A percentile compares a stretch with the other conserved stretches of the same genome.
Conservation (phyloP, 2,888 invertebrate species). For the Nomada goodeniana region DNA sequence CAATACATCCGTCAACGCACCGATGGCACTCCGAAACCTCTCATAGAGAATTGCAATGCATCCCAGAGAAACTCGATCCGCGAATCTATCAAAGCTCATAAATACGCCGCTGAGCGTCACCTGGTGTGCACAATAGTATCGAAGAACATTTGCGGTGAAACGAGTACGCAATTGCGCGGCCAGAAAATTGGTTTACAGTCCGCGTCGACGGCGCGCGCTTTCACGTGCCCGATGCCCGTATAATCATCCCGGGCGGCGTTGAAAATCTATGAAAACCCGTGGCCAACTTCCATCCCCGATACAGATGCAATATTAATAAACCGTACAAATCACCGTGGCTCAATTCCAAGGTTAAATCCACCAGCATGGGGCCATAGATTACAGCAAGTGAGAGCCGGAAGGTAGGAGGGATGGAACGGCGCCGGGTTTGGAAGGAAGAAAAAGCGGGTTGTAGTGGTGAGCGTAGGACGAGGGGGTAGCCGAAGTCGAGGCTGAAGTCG, state of each 20-base stretch:
- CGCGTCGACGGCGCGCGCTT: slow-evolving; percentile 7
- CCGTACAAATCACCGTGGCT: slow-evolving; percentile 67
- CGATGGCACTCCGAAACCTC: not conserved
- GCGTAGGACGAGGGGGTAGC: slow-evolving; percentile 29
- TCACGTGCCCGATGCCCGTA: slow-evolving; percentile 13
- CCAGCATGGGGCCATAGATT: slow-evolving; percentile 65
- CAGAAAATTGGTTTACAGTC: slow-evolving; percentile 42
- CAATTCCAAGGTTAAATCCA: slow-evolving; percentile 71
- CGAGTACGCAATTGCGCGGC: slow-evolving; percentile 1
- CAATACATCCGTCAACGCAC: not conserved
- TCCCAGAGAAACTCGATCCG: not conserved
- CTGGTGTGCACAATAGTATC: not conserved
- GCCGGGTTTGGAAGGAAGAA: slow-evolving; percentile 1
- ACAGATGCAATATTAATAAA: slow-evolving; percentile 66
- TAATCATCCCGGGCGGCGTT: slow-evolving; percentile 46
- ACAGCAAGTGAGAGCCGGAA: slow-evolving; percentile 68
- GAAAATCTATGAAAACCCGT: slow-evolving; percentile 61
- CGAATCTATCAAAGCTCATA: not conserved
- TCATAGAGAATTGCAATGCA: not conserved
- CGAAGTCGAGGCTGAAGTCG: slow-evolving; percentile 25
- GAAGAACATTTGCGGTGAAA: slow-evolving; percentile 3
- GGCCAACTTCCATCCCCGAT: slow-evolving; percentile 54
- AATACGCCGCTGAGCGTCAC: slow-evolving; percentile 10
- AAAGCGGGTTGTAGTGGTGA: not conserved
- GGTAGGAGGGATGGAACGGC: slow-evolving; percentile 37